These are phyloP conservation scores for Geotrypetes seraphini DNA, from an alignment of 2,797 vertebrate genomes.

Conservation along the genomic window DNA sequence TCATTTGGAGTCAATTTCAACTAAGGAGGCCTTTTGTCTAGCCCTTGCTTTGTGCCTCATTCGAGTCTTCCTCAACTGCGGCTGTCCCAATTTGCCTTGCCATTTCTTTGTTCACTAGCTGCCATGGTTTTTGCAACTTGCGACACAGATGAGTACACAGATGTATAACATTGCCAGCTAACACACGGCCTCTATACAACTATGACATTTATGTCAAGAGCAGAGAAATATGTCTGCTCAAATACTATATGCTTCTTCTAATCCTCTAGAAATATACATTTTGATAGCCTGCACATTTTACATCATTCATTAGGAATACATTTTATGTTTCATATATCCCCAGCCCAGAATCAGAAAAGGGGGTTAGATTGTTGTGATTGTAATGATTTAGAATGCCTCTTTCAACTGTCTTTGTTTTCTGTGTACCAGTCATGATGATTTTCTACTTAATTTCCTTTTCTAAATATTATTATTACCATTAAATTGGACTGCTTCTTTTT, in stretches of 20 bases:
- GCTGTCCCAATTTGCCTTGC: too few species aligned
- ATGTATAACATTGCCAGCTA: too few species aligned
- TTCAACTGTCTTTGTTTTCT: constrained; percentile 11
- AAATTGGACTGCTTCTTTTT: constrained; percentile 21
- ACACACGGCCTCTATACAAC: too few species aligned
- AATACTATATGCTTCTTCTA: neutral
- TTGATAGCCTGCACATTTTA: neutral
- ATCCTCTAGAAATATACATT: neutral
- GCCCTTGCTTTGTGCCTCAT: too few species aligned
- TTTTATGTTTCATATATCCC: neutral
- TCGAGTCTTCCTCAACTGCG: too few species aligned
- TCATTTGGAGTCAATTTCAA: too few species aligned
- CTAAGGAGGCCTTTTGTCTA: too few species aligned
- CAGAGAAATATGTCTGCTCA: too few species aligned
- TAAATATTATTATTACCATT: constrained; percentile 14
- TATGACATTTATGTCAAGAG: too few species aligned
- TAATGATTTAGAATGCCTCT: constrained; percentile 6
- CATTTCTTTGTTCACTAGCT: too few species aligned
- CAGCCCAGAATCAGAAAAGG: neutral
- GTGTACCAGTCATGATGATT: constrained; percentile 9
- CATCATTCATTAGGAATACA: neutral
- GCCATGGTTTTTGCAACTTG: too few species aligned
- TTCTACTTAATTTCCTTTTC: constrained; percentile 24
- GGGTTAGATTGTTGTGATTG: neutral
- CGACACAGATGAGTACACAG: too few species aligned